phyloP scores from a whole-genome alignment of 2,113 vertebrate species.

The Orientallactaga bullata region DNA sequence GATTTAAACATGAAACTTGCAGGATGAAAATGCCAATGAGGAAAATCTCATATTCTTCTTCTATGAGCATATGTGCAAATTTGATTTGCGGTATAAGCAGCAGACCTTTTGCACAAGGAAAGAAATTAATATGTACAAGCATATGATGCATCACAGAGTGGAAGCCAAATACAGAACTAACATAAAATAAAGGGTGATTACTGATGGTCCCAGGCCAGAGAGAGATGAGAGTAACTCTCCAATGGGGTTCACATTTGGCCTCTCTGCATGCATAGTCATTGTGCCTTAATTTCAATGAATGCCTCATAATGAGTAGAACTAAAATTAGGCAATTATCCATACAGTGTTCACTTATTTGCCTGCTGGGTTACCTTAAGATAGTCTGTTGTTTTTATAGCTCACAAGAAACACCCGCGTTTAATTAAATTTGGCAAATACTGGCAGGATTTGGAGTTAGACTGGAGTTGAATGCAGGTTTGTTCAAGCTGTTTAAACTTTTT shows the following conservation, averaged over 20 bases:
- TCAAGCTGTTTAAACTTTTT: background rate
- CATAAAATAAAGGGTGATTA: slow-evolving; percentile 19
- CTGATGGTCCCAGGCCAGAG: background rate
- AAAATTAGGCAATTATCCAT: background rate
- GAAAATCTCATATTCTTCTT: background rate
- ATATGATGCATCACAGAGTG: background rate
- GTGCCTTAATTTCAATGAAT: slow-evolving; percentile 34
- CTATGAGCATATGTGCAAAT: background rate
- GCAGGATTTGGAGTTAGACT: background rate
- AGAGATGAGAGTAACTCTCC: background rate
- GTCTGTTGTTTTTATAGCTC: background rate
- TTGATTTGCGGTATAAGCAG: slow-evolving; percentile 2
- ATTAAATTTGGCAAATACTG: background rate
- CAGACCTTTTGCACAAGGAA: background rate
- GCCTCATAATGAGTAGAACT: background rate
- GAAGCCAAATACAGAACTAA: slow-evolving; percentile 28
- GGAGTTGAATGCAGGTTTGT: background rate
- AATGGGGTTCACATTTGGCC: background rate
- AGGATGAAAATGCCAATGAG: background rate
- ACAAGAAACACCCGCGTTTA: slow-evolving; percentile 14
- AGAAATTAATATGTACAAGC: slow-evolving; percentile 8
- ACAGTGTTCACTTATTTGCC: background rate
- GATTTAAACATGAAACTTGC: slow-evolving; percentile 13
- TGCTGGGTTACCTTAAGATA: background rate
- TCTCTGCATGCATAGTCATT: background rate